phyloP scores from a whole-genome alignment of 2,797 vertebrate species.

The Pipistrellus kuhlii region DNA sequence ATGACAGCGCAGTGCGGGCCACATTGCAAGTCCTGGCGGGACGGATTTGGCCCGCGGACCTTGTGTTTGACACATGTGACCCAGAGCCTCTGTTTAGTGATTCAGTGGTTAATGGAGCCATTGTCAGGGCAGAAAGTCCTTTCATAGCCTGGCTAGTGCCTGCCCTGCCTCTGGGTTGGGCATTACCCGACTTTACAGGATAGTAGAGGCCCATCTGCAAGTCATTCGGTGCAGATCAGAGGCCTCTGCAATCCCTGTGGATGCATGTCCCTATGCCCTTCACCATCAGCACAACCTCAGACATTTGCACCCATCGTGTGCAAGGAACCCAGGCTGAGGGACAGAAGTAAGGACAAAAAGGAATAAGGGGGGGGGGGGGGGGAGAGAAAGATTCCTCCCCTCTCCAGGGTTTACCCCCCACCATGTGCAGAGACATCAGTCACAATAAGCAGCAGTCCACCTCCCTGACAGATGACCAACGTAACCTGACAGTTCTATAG shows the following conservation, averaged over 20 bases:
- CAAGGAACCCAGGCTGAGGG: fast-evolving
- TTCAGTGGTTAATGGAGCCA: fast-evolving
- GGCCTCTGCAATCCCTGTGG: fast-evolving
- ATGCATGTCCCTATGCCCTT: fast-evolving
- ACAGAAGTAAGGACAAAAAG: not conserved
- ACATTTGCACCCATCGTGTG: not conserved
- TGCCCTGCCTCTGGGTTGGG: not conserved
- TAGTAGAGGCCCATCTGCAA: not conserved
- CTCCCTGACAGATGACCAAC: fast-evolving
- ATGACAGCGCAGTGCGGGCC: too few species aligned
- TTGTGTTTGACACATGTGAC: too few species aligned
- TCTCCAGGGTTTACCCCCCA: not conserved
- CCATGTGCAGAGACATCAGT: not conserved
- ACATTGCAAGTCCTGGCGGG: too few species aligned
- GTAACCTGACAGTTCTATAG: fast-evolving
- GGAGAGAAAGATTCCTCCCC: fast-evolving
- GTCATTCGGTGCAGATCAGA: not conserved
- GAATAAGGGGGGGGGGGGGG: fast-evolving
- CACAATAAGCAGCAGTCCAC: fast-evolving
- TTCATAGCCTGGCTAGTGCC: fast-evolving
- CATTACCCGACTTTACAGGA: not conserved
- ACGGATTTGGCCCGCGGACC: too few species aligned
- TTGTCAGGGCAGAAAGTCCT: not conserved
- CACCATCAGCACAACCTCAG: fast-evolving
- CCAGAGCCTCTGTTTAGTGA: not conserved